Base-by-base conservation (phyloP, 2,113 vertebrate species). In the Helogale parvula region DNA sequence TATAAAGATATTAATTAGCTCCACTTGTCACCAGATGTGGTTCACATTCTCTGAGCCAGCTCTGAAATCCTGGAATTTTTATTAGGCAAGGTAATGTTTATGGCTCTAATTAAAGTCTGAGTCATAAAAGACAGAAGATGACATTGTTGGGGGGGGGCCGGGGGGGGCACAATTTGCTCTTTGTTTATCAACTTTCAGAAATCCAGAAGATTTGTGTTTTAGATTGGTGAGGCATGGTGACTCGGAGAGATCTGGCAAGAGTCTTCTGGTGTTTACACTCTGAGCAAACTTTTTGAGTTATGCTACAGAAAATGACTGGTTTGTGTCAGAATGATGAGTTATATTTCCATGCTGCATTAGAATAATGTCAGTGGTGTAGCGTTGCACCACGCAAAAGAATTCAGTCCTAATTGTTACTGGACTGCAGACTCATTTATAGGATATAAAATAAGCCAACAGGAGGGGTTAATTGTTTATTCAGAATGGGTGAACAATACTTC, bases 1-100 rank as follows among this genome's bases (percentile, higher is more conserved):
- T 99, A 98, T 98, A 99, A 99, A 99, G 99, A 98, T 99, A 99
- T 99, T 99, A 99, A 99, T 99, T 99, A 99, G 98, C 98, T 99
- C 98, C 98, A 98, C 98, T 98, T 98, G 98, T 98, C 98, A 99
- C 98, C 98, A 98, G 98, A 98, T 98, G 98, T 98, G 98, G 97
- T 98, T 98, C 98, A 93, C 98, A 90, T 98, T 97, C 98, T 97
- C 97, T 8, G 90, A 85, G 54, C 97, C 98, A 98, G 93, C 95
- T 98, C 98, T 92, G 97, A 99, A 98, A 98, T 98, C 94, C 97
- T 97, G 82, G 97, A 98, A 98, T 98, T 98, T 98, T 98, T 98
- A 98, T 98, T 98, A 98, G 98, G 98, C 98, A 98, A 98, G 98
- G 98, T 98, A 98, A 99, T 98, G 98, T 99, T 99, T 99, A 99